Conservation (phyloP, 2,113 vertebrate species). For the Epinephelus cyanopodus region DNA sequence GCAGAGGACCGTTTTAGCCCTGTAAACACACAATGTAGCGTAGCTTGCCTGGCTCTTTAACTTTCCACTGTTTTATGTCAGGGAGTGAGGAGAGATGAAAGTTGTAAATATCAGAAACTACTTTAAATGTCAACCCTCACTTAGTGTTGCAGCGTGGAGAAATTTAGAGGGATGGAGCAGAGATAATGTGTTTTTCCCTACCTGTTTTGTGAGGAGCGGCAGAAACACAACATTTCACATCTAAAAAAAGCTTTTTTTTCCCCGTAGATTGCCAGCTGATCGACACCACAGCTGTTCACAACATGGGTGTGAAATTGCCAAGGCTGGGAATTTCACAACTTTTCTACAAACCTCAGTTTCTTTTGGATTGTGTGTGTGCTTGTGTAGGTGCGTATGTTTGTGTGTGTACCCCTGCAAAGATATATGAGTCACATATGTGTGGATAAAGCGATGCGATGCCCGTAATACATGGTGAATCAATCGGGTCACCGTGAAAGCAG, state of each 20-base stretch:
- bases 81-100: neutral
- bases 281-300: conserved; percentile 46
- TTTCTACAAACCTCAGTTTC: neutral
- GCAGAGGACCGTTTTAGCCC: conserved; percentile 37
- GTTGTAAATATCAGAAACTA: conserved; percentile 30
- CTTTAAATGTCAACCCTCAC: neutral
- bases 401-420: neutral
- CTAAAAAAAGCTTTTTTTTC: neutral
- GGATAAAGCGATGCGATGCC: conserved; percentile 27
- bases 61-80: conserved; percentile 43
- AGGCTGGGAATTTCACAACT: conserved; percentile 38
- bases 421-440: conserved; percentile 38
- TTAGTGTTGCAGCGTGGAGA: neutral
- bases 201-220: neutral
- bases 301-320: conserved; percentile 49
- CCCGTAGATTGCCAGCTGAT: conserved; percentile 8
- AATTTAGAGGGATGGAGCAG: neutral
- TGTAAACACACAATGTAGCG: conserved; percentile 43
- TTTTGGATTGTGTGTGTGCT: neutral
- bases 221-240: conserved; percentile 23
- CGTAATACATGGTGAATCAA: neutral
- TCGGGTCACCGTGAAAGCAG: neutral
- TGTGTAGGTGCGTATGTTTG: conserved; percentile 1
- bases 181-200: conserved; percentile 12
- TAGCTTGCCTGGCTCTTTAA: conserved; percentile 26